A percentile compares a stretch with the other conserved stretches of the same genome.
phyloP scores from a whole-genome alignment of 2,888 invertebrate genomes.

The Odontocolon sp. region DNA sequence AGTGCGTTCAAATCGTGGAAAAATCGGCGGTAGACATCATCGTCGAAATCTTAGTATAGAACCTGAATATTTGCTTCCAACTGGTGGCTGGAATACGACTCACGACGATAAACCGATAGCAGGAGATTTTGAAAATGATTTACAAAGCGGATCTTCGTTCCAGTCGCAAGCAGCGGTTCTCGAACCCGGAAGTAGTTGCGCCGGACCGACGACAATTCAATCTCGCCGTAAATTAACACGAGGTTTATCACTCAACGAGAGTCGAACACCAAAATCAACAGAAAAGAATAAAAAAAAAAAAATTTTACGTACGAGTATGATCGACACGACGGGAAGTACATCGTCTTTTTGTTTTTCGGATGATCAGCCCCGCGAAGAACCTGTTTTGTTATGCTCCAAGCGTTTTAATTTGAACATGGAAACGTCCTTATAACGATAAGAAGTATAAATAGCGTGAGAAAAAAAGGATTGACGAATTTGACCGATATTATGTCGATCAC shows the following conservation, averaged over 20 bases:
- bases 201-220: conserved; percentile 23
- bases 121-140: conserved; percentile 44
- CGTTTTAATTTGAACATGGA: conserved; percentile 80
- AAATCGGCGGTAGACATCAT: conserved; percentile 52
- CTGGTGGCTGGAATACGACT: conserved; percentile 40
- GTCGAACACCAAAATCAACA: conserved; percentile 78
- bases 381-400: conserved; percentile 49
- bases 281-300: conserved; percentile 48
- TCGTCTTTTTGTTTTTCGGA: conserved; percentile 21
- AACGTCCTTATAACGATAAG: conserved; percentile 79
- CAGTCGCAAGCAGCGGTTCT: background rate
- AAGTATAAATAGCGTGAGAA: conserved; percentile 7
- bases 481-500: background rate
- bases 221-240: conserved; percentile 37
- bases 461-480: background rate
- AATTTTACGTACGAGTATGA: conserved; percentile 38
- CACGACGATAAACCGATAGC: conserved; percentile 39
- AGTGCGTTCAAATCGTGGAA: conserved; percentile 7
- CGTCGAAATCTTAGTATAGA: conserved; percentile 66
- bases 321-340: conserved; percentile 37
- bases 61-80: conserved; percentile 55
- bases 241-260: conserved; percentile 67
- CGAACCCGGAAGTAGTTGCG: conserved; percentile 11
- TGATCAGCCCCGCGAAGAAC: conserved; percentile 4
- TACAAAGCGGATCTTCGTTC: background rate